Evolutionary conservation across 2,113 vertebrate genomes (phyloP).

Genomic region (Scytalopus superciliaris): DNA sequence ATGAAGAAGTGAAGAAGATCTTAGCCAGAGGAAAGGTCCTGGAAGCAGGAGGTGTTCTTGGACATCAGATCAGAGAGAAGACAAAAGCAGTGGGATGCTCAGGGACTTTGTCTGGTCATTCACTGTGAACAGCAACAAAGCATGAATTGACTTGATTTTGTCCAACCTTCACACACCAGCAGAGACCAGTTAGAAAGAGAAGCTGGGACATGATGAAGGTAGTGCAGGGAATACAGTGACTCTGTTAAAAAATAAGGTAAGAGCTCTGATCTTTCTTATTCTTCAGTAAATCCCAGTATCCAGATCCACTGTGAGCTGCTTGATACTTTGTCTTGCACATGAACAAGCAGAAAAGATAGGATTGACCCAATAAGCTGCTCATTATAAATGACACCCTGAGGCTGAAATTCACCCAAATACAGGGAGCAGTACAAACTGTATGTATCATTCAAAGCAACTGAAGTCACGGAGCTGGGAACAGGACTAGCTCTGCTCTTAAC

Average conservation of each 20-base stretch:
- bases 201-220: not conserved
- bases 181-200: not conserved
- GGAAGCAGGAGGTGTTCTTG: not conserved
- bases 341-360: not conserved
- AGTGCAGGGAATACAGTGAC: not conserved
- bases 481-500: not conserved
- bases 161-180: not conserved
- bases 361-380: not conserved
- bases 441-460: not conserved
- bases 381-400: not conserved
- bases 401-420: not conserved
- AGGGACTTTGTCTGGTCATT: not conserved
- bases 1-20: not conserved
- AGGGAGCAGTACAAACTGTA: not conserved
- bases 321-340: not conserved
- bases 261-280: not conserved
- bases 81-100: not conserved
- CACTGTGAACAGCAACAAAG: not conserved
- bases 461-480: not conserved
- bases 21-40: not conserved
- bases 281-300: not conserved
- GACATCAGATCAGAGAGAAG: not conserved
- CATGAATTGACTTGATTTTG: not conserved
- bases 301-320: rapidly evolving
- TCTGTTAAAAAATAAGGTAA: not conserved